Evolutionary conservation across 2,888 invertebrate genomes (phyloP), one percentile per base, ranked within the genome.

Genomic region (Lamellibrachia satsuma): DNA sequence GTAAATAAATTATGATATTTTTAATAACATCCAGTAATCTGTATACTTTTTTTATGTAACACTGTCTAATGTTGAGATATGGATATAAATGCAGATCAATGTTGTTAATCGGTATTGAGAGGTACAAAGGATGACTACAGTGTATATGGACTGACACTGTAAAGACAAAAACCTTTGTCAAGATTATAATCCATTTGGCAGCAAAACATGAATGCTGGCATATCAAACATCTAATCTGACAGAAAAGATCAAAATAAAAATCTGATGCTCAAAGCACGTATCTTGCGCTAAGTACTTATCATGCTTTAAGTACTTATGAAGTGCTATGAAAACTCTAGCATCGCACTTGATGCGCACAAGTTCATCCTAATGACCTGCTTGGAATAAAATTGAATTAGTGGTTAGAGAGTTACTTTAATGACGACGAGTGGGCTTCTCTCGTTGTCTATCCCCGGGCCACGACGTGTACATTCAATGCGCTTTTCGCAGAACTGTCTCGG

Each of bases 361-460:
- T n/a, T 75, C 75, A 75, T 75, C 75, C 75, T 75, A 75, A 75
- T 75, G 75, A 75, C 75, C 75, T 22, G 75, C 75, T 75, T 75
- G 15, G 75, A 75, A 75, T n/a, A 75, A 75, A 75, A 75, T 75
- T 75, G 15, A 75, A 75, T 75, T 75, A 75, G 75, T 75, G 75
- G 75, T 75, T 75, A 22, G 75, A 75, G 75, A 75, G 75, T 75
- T 75, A 75, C 75, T 75, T 75, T 75, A 75, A 15, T 75, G 75
- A 15, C 15, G n/a, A 15, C 4, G 22, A 3, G 75, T 75, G 75
- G 75, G 75, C 22, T 75, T 22, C 75, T 6, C 6, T 75, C 75
- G 75, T 75, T 75, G 75, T 75, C 75, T 6, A n/a, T 75, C 75
- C 75, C 75, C 22, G 22, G 75, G 75, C 75, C n/a, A 15, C 75